Evolutionary conservation across 2,888 invertebrate genomes (phyloP).

Genomic region (Euspilapteryx auroguttella): DNA sequence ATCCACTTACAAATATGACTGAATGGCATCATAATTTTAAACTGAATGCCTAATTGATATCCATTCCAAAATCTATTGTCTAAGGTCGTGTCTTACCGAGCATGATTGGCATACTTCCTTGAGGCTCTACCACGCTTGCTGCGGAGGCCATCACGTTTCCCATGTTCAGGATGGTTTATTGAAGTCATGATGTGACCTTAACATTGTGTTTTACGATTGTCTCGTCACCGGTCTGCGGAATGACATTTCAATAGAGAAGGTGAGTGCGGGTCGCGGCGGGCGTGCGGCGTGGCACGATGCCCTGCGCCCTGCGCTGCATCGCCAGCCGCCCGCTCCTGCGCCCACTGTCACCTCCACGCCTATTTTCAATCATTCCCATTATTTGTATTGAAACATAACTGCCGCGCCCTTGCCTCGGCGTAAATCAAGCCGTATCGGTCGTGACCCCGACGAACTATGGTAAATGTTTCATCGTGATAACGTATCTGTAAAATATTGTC

Average conservation of each 20-base stretch:
- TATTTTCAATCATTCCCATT: constrained; percentile 20
- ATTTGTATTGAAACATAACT: constrained; percentile 11
- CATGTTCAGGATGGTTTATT: constrained; percentile 54
- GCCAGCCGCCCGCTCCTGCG: constrained; percentile 4
- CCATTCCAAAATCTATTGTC: neutral
- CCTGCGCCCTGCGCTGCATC: constrained; percentile 11
- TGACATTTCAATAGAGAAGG: constrained; percentile 59
- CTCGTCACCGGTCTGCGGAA: constrained; percentile 50
- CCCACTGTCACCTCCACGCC: constrained; percentile 12
- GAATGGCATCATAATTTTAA: too few relatives aligned
- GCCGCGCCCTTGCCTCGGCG: constrained; percentile 11
- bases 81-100: constrained; percentile 11
- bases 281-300: constrained; percentile 42
- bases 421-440: constrained; percentile 20
- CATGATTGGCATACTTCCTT: constrained; percentile 49
- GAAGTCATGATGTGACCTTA: constrained; percentile 60
- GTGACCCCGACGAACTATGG: constrained; percentile 15
- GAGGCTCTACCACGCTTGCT: constrained; percentile 27
- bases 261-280: constrained; percentile 50
- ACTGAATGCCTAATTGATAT: neutral
- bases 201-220: constrained; percentile 59
- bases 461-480: constrained; percentile 19
- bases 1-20: neutral
- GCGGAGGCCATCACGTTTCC: constrained; percentile 41
- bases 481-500: constrained; percentile 22